These are phyloP conservation scores for Agapostemon virescens DNA, from an alignment of 2,888 invertebrate species.

Conservation along the genomic window DNA sequence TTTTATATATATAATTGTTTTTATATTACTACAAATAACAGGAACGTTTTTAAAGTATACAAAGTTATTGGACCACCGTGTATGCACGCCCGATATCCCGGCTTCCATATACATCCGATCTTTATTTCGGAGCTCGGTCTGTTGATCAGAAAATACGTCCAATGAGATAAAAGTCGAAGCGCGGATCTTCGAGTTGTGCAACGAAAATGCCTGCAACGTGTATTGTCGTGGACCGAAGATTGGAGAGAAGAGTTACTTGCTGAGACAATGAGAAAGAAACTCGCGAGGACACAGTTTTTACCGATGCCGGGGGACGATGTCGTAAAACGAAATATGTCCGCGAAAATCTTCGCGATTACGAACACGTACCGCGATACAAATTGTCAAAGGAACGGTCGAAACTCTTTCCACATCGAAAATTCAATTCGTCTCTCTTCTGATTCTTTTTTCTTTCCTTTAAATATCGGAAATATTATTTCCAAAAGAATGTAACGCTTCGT, in stretches of 20 bases:
- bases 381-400: background rate
- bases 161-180: conserved; percentile 35
- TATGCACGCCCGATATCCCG: background rate
- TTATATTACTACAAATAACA: background rate
- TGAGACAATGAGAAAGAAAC: conserved; percentile 13
- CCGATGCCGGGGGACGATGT: background rate
- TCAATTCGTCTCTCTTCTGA: background rate
- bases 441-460: background rate
- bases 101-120: conserved; percentile 26
- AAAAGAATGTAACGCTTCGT: background rate
- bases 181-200: conserved; percentile 15
- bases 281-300: background rate
- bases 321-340: conserved; percentile 1
- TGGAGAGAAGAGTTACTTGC: background rate
- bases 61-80: background rate
- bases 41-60: background rate
- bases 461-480: background rate
- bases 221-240: conserved; percentile 3
- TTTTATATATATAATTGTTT: background rate
- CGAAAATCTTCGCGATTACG: background rate
- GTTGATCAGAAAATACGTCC: conserved; percentile 44
- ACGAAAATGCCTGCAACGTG: background rate
- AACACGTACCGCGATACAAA: background rate
- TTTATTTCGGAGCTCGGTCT: conserved; percentile 13
- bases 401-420: background rate